Evolutionary conservation across 2,888 invertebrate species (phyloP).

Genomic region (Morpho helenor): DNA sequence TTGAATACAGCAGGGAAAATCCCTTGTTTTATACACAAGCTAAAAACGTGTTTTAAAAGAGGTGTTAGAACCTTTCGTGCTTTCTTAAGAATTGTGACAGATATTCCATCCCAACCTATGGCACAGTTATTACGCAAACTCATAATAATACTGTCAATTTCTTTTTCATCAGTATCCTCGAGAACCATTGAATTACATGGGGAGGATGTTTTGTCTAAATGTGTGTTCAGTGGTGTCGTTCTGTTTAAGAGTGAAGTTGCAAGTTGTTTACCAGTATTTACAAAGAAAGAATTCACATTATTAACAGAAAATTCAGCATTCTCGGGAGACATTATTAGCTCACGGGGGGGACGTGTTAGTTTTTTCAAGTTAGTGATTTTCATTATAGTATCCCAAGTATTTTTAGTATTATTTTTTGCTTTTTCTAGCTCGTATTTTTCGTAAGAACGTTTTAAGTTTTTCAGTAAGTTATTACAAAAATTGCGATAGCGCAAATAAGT

Average conservation of each 20-base stretch:
- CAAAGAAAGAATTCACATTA: background rate
- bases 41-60: background rate
- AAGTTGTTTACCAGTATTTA: background rate
- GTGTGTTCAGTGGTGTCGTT: background rate
- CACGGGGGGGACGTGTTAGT: too few species aligned
- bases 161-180: background rate
- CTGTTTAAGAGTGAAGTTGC: background rate
- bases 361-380: background rate
- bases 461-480: background rate
- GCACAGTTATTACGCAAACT: background rate
- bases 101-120: constrained; percentile 5
- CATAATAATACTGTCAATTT: background rate
- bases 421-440: background rate
- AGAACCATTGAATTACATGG: background rate
- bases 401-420: background rate
- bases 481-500: background rate
- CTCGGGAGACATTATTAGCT: background rate
- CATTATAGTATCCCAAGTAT: background rate
- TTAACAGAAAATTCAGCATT: background rate
- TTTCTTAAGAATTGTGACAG: background rate
- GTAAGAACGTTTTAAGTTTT: background rate
- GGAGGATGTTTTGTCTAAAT: background rate
- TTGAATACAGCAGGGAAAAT: background rate
- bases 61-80: background rate
- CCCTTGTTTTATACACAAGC: background rate